A percentile compares a stretch with the other conserved stretches of the same genome.
phyloP scores from a whole-genome alignment of 2,797 vertebrate genomes.

The Acipenser transmontanus region DNA sequence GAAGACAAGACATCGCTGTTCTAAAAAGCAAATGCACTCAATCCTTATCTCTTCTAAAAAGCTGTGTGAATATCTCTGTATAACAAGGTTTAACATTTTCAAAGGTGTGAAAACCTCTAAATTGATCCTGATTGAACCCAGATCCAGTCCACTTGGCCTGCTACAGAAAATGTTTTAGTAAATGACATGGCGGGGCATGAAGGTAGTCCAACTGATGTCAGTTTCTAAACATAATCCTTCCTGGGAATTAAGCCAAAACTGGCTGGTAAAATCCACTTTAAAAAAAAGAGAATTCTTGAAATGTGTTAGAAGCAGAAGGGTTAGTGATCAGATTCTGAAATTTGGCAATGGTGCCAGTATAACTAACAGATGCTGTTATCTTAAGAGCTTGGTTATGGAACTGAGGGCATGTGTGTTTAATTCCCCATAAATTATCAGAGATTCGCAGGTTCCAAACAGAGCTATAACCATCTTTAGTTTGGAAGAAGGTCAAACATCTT shows the following conservation, averaged over 20 bases:
- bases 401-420: conserved; percentile 2
- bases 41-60: no score
- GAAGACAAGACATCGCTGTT: no score
- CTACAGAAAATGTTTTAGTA: neutral
- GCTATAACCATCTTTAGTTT: conserved; percentile 9
- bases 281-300: neutral
- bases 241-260: neutral
- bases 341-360: neutral
- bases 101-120: no score
- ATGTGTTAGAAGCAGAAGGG: conserved; percentile 3
- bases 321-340: conserved; percentile 5
- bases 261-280: neutral
- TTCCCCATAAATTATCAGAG: neutral
- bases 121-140: no score
- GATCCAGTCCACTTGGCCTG: no score
- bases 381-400: conserved; percentile 3
- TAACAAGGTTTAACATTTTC: no score
- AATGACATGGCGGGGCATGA: neutral
- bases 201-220: neutral
- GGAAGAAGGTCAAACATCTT: neutral
- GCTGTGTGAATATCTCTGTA: no score
- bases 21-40: no score
- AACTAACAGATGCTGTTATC: conserved; percentile 8
- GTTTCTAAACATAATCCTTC: neutral
- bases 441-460: neutral